A percentile compares a stretch with the other conserved stretches of the same genome.
Conservation (phyloP, 2,113 vertebrate species). For the Dipodomys stephensi region DNA sequence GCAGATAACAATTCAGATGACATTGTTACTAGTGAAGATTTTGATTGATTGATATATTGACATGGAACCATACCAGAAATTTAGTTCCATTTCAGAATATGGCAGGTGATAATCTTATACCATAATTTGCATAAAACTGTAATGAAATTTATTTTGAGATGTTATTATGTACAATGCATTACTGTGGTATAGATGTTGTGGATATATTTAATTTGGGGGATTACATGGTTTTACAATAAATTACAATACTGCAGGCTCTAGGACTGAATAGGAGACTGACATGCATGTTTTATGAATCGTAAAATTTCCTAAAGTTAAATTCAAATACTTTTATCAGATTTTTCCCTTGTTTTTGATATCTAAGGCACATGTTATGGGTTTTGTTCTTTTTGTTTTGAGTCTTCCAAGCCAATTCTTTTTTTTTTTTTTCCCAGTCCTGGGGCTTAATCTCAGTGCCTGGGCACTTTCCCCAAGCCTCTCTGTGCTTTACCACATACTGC, state of each 20-base stretch:
- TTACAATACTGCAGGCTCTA: conserved; percentile 64
- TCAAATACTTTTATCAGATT: conserved; percentile 38
- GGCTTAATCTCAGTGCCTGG: too few relatives aligned
- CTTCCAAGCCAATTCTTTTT: conserved; percentile 45
- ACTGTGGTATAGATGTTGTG: conserved; percentile 62
- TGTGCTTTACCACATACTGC: not conserved
- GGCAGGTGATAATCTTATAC: conserved; percentile 64
- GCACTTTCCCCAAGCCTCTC: too few relatives aligned
- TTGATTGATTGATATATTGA: conserved; percentile 63
- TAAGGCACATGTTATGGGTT: not conserved
- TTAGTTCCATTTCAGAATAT: conserved; percentile 63
- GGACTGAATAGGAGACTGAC: conserved; percentile 70
- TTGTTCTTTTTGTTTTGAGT: conserved; percentile 3
- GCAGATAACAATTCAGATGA: conserved; percentile 61
- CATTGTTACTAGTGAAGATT: conserved; percentile 59
- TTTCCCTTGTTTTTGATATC: conserved; percentile 46
- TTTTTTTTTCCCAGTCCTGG: not conserved
- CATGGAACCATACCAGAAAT: conserved; percentile 72
- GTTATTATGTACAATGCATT: conserved; percentile 66
- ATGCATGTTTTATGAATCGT: conserved; percentile 71
- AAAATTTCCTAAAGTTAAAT: conserved; percentile 68
- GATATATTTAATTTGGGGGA: conserved; percentile 63
- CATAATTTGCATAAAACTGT: conserved; percentile 72
- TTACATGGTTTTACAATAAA: conserved; percentile 74
- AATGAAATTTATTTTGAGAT: conserved; percentile 77